Evolutionary conservation across 2,888 invertebrate genomes (phyloP).

Genomic region (Spisula solida): DNA sequence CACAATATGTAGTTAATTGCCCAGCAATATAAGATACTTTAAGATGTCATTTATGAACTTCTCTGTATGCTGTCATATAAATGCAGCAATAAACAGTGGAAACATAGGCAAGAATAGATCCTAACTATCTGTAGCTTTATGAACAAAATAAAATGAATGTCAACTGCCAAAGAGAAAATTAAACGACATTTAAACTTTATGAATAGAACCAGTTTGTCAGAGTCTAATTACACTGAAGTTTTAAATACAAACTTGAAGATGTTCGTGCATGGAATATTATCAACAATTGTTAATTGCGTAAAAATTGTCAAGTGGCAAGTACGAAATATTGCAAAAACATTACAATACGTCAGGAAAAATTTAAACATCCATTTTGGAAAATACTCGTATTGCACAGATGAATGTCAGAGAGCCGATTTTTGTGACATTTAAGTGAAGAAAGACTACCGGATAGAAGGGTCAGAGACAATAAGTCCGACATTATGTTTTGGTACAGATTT

Average conservation of each 20-base stretch:
- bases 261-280: constrained; percentile 3
- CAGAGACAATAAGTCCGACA: not conserved
- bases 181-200: not conserved
- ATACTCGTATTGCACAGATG: not conserved
- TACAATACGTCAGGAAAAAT: not conserved
- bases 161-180: constrained; percentile 31
- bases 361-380: constrained; percentile 12
- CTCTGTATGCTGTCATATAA: not conserved
- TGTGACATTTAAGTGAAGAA: not conserved
- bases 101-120: constrained; percentile 9
- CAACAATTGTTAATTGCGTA: not conserved
- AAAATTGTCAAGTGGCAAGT: constrained; percentile 19
- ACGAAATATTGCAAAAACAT: constrained; percentile 17
- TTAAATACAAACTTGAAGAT: constrained; percentile 18
- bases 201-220: constrained; percentile 19
- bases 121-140: not conserved
- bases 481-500: not conserved
- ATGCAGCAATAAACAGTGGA: not conserved
- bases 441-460: not conserved
- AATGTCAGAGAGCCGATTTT: not conserved
- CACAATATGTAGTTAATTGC: not conserved
- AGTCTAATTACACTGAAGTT: not conserved
- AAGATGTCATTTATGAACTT: not conserved
- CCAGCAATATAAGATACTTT: not conserved
- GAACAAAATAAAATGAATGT: constrained; percentile 34